Evolutionary conservation across 1,140 invertebrate species (phyloP).

Genomic region (Drosophila rufa): DNA sequence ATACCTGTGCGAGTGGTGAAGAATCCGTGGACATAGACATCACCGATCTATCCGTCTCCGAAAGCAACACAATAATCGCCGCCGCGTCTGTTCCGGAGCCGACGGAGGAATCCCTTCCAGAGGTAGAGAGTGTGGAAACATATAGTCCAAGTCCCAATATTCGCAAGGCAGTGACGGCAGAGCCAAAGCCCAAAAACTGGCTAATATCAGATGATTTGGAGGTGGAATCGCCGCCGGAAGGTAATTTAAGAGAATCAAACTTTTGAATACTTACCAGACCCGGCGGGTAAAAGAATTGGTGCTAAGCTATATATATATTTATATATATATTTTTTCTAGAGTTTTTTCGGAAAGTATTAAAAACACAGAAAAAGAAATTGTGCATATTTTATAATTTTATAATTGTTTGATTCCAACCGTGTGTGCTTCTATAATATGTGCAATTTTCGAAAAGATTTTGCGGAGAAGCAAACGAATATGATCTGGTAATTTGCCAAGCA

Average conservation of each 20-base stretch:
- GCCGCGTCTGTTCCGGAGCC: constrained; percentile 2
- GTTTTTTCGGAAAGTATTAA: not conserved
- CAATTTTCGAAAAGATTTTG: too few species aligned
- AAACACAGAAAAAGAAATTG: too few species aligned
- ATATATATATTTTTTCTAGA: too few species aligned
- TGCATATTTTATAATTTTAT: too few species aligned
- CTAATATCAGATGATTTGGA: constrained; percentile 42
- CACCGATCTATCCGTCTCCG: constrained; percentile 38
- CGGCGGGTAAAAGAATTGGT: not conserved
- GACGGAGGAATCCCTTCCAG: constrained; percentile 17
- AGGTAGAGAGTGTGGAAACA: constrained; percentile 11
- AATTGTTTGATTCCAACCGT: too few species aligned
- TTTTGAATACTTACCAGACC: not conserved
- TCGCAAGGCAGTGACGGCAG: constrained; percentile 25
- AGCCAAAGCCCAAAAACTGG: constrained; percentile 39
- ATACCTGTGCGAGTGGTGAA: constrained; percentile 36
- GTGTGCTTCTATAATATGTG: too few species aligned
- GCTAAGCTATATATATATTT: too few species aligned
- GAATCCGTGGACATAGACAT: constrained; percentile 47
- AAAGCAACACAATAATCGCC: constrained; percentile 22
- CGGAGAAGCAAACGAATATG: too few species aligned
- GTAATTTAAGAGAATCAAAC: not conserved
- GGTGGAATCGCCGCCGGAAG: constrained; percentile 33
- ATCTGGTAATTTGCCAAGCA: too few species aligned
- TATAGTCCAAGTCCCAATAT: constrained; percentile 19